Percentiles rank a stretch among this genome's conserved stretches.
phyloP scores from a whole-genome alignment of 2,888 invertebrate species.

The Eugnorisma glareosa region DNA sequence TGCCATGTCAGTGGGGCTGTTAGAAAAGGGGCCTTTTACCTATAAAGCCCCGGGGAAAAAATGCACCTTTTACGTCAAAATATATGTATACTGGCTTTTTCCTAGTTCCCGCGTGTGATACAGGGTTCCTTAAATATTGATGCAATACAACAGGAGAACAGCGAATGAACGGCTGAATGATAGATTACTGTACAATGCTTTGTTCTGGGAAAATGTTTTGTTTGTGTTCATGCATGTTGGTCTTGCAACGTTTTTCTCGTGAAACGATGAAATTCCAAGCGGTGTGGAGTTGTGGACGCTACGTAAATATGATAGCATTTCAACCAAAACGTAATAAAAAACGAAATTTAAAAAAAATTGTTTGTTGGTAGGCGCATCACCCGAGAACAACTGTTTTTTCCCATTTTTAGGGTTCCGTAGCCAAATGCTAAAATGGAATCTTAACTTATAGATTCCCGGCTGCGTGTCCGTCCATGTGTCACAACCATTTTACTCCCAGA shows the following conservation, averaged over 20 bases:
- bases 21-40: slow-evolving; percentile 70
- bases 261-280: slow-evolving; percentile 18
- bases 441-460: no score
- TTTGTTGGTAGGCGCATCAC: neutral
- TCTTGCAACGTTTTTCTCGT: slow-evolving; percentile 39
- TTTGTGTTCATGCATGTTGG: slow-evolving; percentile 42
- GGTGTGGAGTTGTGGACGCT: neutral
- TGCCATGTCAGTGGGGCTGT: slow-evolving; percentile 67
- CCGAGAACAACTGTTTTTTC: neutral
- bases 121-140: slow-evolving; percentile 69
- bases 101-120: slow-evolving; percentile 45
- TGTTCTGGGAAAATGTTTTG: slow-evolving; percentile 50
- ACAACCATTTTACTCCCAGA: no score
- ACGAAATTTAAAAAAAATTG: no score
- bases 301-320: slow-evolving; percentile 32
- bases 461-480: no score
- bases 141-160: slow-evolving; percentile 48
- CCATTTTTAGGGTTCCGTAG: no score
- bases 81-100: slow-evolving; percentile 43
- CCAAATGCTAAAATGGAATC: no score
- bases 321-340: slow-evolving; percentile 13
- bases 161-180: slow-evolving; percentile 59
- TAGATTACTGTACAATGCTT: slow-evolving; percentile 56
- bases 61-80: slow-evolving; percentile 58
- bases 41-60: slow-evolving; percentile 57